Evolutionary conservation across 2,113 vertebrate genomes (phyloP), one percentile per base, ranked within the genome.

Genomic region (Colossoma macropomum): DNA sequence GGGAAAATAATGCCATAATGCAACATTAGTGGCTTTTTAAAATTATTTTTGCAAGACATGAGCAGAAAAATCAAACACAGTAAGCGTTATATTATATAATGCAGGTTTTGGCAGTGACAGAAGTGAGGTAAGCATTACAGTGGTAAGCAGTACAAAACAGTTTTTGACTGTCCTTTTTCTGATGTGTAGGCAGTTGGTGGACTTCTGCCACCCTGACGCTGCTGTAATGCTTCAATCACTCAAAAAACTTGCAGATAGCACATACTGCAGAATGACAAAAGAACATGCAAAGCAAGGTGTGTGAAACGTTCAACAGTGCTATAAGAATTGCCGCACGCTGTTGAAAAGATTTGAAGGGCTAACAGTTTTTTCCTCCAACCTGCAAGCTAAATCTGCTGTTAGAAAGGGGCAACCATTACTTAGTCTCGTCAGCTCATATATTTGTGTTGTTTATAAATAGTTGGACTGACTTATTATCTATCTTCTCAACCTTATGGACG

Each of bases 381-480:
- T 45, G 34, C 34, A 71, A 71, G 23, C 68, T 71, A 45, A 71
- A 71, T n/a, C 34, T 71, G 11, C 27, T 71, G 45, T 45, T 21
- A 45, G 21, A 45, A 71, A 71, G 15, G 30, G 41, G 45, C 68
- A 23, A 71, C 25, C 38, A 82, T 21, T 5, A 23, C 54, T 56
- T 84, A 11, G 85, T 84, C 84, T 85, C 87, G 86, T 90, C 90
- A 88, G 69, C 56, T 50, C 81, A 76, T 79, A 73, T 79, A 84
- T 45, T 73, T 88, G 52, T 86, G 80, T 87, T 88, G 77, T 91
- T 88, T 89, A 90, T 90, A 88, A 89, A 92, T 89, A 88, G 87
- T 85, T 84, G 78, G 85, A 87, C 85, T 48, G 86, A 88, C 87
- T 86, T 66, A 87, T 85, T 73, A 56, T 52, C 65, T 73, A 74